A percentile compares a stretch with the other conserved stretches of the same genome.
Conservation (phyloP, 53 echinoderm and acorn worm species). For the Crossaster papposus region DNA sequence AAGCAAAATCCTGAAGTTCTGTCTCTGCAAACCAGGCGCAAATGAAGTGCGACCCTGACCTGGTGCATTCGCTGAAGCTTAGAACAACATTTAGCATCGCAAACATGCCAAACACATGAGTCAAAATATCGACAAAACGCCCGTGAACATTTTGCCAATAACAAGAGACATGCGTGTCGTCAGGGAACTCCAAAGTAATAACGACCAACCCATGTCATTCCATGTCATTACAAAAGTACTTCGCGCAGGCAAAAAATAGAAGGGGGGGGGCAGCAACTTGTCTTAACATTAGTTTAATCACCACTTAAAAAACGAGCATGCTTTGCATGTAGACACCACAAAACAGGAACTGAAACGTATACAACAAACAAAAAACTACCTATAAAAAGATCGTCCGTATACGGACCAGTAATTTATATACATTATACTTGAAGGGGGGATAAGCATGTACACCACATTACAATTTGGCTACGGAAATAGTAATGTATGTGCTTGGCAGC, state of each 20-base stretch:
- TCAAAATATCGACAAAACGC: neutral
- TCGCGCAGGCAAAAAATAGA: neutral
- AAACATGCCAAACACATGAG: neutral
- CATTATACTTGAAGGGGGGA: neutral
- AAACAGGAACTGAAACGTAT: neutral
- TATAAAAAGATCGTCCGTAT: neutral
- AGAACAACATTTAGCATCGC: neutral
- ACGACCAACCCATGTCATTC: neutral
- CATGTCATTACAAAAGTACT: neutral
- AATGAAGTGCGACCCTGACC: neutral
- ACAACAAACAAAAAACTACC: neutral
- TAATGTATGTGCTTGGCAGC: no score
- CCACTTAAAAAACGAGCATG: conserved; percentile 6
- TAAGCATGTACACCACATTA: no score
- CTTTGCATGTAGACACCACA: conserved; percentile 14
- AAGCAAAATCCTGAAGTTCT: no score
- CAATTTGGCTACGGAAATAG: no score
- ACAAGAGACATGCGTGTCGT: neutral
- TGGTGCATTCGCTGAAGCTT: neutral
- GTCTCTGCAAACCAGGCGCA: no score
- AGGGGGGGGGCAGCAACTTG: neutral
- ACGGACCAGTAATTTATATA: neutral
- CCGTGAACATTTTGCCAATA: neutral
- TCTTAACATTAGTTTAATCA: neutral
- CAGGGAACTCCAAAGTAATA: neutral